A percentile compares a stretch with the other conserved stretches of the same genome.
phyloP scores from a whole-genome alignment of 2,113 vertebrate genomes.

The Lipophrys pholis region DNA sequence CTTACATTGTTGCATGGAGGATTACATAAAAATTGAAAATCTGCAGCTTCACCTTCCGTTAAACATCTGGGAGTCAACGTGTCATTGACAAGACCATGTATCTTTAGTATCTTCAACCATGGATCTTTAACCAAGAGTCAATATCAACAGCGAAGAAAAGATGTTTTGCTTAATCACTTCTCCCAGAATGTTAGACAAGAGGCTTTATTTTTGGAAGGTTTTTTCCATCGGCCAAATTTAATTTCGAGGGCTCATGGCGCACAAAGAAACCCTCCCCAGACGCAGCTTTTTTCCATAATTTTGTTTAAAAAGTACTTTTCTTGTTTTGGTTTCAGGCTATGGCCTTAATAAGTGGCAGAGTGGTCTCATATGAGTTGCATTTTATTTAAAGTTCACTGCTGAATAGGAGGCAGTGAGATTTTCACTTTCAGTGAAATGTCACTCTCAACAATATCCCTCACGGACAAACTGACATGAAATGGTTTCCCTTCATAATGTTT shows the following conservation, averaged over 20 bases:
- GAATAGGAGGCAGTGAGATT: not conserved
- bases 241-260: slow-evolving; percentile 16
- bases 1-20: slow-evolving; percentile 18
- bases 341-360: slow-evolving; percentile 8
- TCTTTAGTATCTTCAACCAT: no score
- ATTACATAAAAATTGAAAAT: no score
- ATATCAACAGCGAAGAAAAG: no score
- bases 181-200: no score
- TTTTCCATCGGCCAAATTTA: slow-evolving; percentile 18
- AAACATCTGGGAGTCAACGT: no score
- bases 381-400: slow-evolving; percentile 30
- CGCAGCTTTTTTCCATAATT: slow-evolving; percentile 1
- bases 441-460: slow-evolving; percentile 5
- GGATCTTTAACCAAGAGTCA: no score
- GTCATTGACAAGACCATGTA: no score
- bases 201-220: no score
- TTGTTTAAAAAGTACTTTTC: slow-evolving; percentile 12
- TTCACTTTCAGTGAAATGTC: slow-evolving; percentile 21
- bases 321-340: slow-evolving; percentile 13
- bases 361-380: slow-evolving; percentile 15
- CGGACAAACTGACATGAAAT: slow-evolving; percentile 1
- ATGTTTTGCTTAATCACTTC: no score
- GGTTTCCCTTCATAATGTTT: slow-evolving; percentile 8
- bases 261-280: not conserved
- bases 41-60: no score